Conservation (phyloP, 2,797 vertebrate species). For the Tangara arthus region DNA sequence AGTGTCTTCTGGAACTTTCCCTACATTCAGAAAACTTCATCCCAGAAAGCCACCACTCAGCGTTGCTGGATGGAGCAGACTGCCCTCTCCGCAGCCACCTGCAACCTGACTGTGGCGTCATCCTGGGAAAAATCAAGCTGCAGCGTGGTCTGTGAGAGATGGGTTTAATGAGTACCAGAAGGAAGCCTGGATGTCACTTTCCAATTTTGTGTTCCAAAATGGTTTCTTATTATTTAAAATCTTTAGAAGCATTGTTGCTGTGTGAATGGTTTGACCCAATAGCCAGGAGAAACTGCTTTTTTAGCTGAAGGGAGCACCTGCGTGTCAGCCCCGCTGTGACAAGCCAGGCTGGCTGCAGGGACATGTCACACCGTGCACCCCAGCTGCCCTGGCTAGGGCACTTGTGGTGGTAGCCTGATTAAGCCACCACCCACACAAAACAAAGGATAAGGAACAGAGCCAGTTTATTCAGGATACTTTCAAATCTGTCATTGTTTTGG, state of each 20-base stretch:
- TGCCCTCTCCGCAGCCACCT: neutral
- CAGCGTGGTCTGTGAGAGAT: rapidly evolving
- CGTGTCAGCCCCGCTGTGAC: rapidly evolving
- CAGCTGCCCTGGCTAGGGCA: rapidly evolving
- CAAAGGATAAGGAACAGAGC: slow-evolving; percentile 12
- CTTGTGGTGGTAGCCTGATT: neutral
- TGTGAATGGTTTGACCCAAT: neutral
- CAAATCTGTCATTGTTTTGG: neutral
- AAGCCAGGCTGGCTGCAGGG: rapidly evolving
- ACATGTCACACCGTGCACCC: rapidly evolving
- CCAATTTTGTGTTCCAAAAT: neutral
- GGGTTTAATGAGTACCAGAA: neutral
- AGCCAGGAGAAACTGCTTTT: neutral
- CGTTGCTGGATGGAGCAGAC: neutral
- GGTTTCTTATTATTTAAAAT: neutral
- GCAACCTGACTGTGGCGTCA: neutral
- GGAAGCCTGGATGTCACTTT: neutral
- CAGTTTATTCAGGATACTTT: slow-evolving; percentile 4
- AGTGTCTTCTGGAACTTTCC: neutral
- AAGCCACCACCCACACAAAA: slow-evolving; percentile 7
- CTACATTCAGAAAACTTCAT: neutral
- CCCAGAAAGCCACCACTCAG: neutral
- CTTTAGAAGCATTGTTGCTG: neutral
- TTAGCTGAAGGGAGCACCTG: neutral
- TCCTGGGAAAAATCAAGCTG: neutral